Percentiles rank a stretch among this genome's conserved stretches.
Conservation (phyloP, 1,140 invertebrate genomes). For the Ericerus pela region DNA sequence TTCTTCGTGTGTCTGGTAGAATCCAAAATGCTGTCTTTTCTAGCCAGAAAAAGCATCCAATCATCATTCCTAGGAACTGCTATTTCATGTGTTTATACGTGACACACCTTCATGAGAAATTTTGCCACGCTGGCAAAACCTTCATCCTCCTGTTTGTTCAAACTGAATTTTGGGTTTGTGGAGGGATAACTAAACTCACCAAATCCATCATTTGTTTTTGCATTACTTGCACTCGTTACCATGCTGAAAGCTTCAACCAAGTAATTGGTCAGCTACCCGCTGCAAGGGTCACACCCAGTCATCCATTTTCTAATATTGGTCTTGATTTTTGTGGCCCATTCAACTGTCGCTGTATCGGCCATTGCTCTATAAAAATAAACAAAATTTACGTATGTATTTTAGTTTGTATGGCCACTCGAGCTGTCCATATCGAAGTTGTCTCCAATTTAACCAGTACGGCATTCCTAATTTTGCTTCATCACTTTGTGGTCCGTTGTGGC, state of each 20-base stretch:
- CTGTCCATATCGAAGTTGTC: slow-evolving; percentile 32
- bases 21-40: too few species aligned
- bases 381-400: slow-evolving; percentile 33
- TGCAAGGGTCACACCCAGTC: slow-evolving; percentile 22
- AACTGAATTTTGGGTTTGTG: slow-evolving; percentile 26
- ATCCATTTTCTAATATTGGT: slow-evolving; percentile 27
- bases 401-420: slow-evolving; percentile 32
- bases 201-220: slow-evolving; percentile 22
- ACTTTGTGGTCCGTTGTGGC: slow-evolving; percentile 31
- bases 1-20: too few species aligned
- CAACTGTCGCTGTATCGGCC: too few species aligned
- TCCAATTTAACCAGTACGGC: slow-evolving; percentile 28
- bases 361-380: slow-evolving; percentile 19
- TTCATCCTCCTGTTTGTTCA: slow-evolving; percentile 20
- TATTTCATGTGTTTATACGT: slow-evolving; percentile 28
- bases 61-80: slow-evolving; percentile 16
- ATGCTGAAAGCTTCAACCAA: slow-evolving; percentile 13
- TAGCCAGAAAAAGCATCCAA: too few species aligned
- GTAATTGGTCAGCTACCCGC: slow-evolving; percentile 28
- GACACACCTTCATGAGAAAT: slow-evolving; percentile 22
- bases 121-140: slow-evolving; percentile 25
- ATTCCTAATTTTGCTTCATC: slow-evolving; percentile 29
- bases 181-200: slow-evolving; percentile 19
- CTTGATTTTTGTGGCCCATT: slow-evolving; percentile 33
- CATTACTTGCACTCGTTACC: slow-evolving; percentile 22